These are phyloP conservation scores for Spinus pinus DNA, from an alignment of 2,797 vertebrate genomes.

Conservation along the genomic window DNA sequence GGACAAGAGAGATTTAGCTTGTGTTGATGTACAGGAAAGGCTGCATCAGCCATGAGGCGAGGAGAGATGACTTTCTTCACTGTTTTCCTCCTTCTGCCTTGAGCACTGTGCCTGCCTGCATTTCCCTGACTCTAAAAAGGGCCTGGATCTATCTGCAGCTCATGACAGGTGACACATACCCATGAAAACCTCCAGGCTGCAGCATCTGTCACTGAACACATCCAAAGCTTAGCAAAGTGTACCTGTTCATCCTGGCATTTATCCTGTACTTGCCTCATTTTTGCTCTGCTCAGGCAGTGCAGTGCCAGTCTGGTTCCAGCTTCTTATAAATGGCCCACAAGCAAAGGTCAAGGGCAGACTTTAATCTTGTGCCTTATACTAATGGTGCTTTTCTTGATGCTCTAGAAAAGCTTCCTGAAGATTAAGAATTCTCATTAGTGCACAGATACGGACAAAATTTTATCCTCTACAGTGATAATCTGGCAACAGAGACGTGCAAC, in stretches of 20 bases:
- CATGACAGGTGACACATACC: constrained; percentile 21
- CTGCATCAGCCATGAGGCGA: background rate
- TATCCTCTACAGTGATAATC: background rate
- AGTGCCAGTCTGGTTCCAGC: background rate
- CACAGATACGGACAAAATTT: background rate
- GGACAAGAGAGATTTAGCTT: background rate
- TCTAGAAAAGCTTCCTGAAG: background rate
- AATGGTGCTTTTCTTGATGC: background rate
- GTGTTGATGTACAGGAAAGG: background rate
- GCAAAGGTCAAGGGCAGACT: background rate
- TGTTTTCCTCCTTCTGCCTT: background rate
- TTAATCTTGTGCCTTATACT: background rate
- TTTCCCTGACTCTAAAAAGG: constrained; percentile 8
- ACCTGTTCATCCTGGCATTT: constrained; percentile 30
- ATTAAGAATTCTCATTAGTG: background rate
- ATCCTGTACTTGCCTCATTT: background rate
- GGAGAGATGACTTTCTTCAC: background rate
- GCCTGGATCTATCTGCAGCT: constrained; percentile 7
- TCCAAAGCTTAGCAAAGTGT: background rate
- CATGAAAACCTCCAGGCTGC: constrained; percentile 6
- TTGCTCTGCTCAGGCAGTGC: background rate
- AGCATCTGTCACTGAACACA: background rate
- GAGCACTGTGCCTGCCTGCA: background rate
- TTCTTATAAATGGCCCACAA: background rate
- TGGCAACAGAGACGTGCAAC: background rate